phyloP scores from a whole-genome alignment of 2,797 vertebrate species.

The Danio kyathit region DNA sequence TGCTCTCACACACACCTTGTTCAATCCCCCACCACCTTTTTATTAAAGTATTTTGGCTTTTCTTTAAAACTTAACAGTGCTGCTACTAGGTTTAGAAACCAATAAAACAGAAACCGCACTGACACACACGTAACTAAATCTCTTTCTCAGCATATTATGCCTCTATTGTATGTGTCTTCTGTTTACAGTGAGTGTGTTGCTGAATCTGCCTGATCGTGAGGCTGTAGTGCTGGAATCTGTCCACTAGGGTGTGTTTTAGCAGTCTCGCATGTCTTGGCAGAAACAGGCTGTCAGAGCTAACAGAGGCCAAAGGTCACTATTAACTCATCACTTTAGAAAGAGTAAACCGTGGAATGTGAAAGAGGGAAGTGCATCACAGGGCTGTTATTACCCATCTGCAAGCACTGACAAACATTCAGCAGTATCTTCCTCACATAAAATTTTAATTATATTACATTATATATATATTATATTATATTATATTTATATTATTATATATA shows the following conservation, averaged over 20 bases:
- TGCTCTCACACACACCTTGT: conserved; percentile 12
- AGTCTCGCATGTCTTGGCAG: conserved; percentile 1
- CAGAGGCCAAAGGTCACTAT: conserved; percentile 33
- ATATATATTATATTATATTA: too few species aligned
- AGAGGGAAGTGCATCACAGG: not conserved
- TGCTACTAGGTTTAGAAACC: conserved; percentile 10
- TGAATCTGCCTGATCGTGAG: not conserved
- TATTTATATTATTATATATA: too few species aligned
- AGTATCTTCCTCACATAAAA: not conserved
- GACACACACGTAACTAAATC: conserved; percentile 10
- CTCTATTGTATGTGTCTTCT: conserved; percentile 5
- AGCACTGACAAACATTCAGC: not conserved
- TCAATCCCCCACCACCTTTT: not conserved
- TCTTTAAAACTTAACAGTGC: conserved; percentile 1
- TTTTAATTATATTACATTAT: too few species aligned
- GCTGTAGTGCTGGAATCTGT: conserved; percentile 55
- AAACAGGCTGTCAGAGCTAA: conserved; percentile 24
- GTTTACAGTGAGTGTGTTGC: not conserved
- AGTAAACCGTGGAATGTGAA: not conserved
- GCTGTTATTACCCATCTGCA: not conserved
- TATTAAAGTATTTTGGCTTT: not conserved
- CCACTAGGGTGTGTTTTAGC: conserved; percentile 64
- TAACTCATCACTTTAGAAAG: conserved; percentile 8
- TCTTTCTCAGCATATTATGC: not conserved
- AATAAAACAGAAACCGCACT: not conserved